These are phyloP conservation scores for Drosophila siamana DNA, from an alignment of 2,888 invertebrate genomes.

Conservation along the genomic window DNA sequence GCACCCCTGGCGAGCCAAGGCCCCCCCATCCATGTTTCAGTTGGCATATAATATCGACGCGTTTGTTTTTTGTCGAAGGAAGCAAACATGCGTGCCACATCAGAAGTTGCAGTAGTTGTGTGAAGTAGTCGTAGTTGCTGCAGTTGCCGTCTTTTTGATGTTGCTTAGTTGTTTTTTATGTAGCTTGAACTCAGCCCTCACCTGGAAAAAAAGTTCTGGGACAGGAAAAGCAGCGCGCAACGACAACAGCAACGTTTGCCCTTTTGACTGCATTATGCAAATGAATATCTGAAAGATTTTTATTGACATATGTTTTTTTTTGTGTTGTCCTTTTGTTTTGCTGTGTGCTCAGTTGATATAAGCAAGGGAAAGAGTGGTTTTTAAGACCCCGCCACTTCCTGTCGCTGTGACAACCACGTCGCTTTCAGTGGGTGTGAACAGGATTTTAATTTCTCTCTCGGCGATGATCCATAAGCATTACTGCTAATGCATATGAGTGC, in stretches of 20 bases:
- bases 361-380: slow-evolving; percentile 30
- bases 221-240: slow-evolving; percentile 57
- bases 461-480: slow-evolving; percentile 31
- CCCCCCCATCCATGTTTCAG: slow-evolving; percentile 16
- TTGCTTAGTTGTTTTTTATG: slow-evolving; percentile 47
- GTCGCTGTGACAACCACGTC: slow-evolving; percentile 43
- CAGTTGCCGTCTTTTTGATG: slow-evolving; percentile 62
- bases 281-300: slow-evolving; percentile 72
- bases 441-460: slow-evolving; percentile 61
- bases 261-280: slow-evolving; percentile 83
- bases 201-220: slow-evolving; percentile 54
- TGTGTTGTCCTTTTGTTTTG: slow-evolving; percentile 6
- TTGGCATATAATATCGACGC: slow-evolving; percentile 61
- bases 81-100: slow-evolving; percentile 72
- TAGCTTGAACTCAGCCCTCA: slow-evolving; percentile 54
- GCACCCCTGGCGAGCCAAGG: slow-evolving; percentile 75
- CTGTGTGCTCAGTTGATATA: not conserved
- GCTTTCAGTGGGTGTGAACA: slow-evolving; percentile 75
- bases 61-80: slow-evolving; percentile 66
- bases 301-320: slow-evolving; percentile 76
- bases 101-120: not conserved
- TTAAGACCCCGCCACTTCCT: slow-evolving; percentile 51
- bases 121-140: slow-evolving; percentile 45
- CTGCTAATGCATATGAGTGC: slow-evolving; percentile 51
- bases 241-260: slow-evolving; percentile 61